Evolutionary conservation across 2,113 vertebrate species (phyloP), one percentile per base, ranked within the genome.

Genomic region (Gulo gulo): DNA sequence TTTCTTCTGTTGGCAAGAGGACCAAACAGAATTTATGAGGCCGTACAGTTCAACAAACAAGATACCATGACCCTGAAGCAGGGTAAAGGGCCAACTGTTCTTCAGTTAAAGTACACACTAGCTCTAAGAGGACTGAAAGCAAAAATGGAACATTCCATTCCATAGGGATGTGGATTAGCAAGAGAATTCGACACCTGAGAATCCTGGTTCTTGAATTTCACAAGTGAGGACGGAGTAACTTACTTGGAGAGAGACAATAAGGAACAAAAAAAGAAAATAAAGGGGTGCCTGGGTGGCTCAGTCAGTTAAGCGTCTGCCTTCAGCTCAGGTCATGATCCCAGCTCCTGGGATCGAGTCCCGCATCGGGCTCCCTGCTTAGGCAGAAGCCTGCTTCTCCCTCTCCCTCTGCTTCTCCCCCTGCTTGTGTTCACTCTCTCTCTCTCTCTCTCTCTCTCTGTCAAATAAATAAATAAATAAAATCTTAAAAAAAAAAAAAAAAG

Each of bases 41-140:
- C 61, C 82, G 79, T 79, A 83, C n/a, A 86, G 67, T 91, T 98
- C 57, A 95, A 69, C 82, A 97, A 97, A 97, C 50, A 94, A 96
- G 91, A 94, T 87, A 94, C 39, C 23, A 36, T 88, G 91, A 96
- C 71, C 88, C 34, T 85, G 88, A 96, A 88, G 92, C 36, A 42
- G 84, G 23, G 57, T 96, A 90, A 97, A 96, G 59, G 90, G 74
- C 88, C 95, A 96, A 90, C 45, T 88, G 76, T 95, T 94, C 91
- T 93, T 84, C 93, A 96, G 45, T 95, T 88, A 96, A 82, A 97
- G 81, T 26, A 85, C 59, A 93, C 10, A 74, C 91, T 91, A 97
- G 61, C 84, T 91, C 71, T 74, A 94, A 88, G 59, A 95, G n/a
- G 21, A 69, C 63, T 61, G 18, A 93, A 96, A 78, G 73, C 63